Evolutionary conservation across 2,888 invertebrate species (phyloP).

Genomic region (Argynnis bischoffii): DNA sequence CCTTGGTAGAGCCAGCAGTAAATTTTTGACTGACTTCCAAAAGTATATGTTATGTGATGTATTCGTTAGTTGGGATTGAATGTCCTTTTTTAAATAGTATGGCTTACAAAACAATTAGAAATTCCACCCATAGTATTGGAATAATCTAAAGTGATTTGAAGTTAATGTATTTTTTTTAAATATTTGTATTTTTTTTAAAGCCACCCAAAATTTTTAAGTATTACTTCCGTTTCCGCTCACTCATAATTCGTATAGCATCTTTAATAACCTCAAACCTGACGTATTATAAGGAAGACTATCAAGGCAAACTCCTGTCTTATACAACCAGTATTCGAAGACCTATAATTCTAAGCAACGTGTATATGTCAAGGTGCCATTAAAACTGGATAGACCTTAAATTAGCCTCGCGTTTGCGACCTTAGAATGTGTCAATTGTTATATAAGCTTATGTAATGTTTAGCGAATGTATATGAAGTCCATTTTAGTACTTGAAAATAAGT

Average conservation of each 20-base stretch:
- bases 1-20: too few relatives aligned
- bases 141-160: too few relatives aligned
- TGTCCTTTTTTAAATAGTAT: too few relatives aligned
- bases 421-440: constrained; percentile 47
- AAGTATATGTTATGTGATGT: too few relatives aligned
- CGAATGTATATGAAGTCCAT: constrained; percentile 40
- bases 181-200: neutral
- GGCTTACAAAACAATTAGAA: too few relatives aligned
- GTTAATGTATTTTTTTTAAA: neutral
- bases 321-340: constrained; percentile 21
- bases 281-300: constrained; percentile 19
- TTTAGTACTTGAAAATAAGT: too few relatives aligned
- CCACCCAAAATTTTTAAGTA: neutral
- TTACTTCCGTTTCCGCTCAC: constrained; percentile 6
- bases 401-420: constrained; percentile 36
- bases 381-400: constrained; percentile 28
- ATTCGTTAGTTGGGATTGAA: too few relatives aligned
- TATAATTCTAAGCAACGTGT: neutral
- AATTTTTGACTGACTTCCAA: too few relatives aligned
- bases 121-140: too few relatives aligned
- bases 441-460: constrained; percentile 57
- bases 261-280: neutral
- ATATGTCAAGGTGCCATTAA: constrained; percentile 10
- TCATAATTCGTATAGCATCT: neutral
- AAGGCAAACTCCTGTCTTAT: neutral